Base-by-base conservation (phyloP, 2,113 vertebrate genomes). In the Chaetodon trifascialis region DNA sequence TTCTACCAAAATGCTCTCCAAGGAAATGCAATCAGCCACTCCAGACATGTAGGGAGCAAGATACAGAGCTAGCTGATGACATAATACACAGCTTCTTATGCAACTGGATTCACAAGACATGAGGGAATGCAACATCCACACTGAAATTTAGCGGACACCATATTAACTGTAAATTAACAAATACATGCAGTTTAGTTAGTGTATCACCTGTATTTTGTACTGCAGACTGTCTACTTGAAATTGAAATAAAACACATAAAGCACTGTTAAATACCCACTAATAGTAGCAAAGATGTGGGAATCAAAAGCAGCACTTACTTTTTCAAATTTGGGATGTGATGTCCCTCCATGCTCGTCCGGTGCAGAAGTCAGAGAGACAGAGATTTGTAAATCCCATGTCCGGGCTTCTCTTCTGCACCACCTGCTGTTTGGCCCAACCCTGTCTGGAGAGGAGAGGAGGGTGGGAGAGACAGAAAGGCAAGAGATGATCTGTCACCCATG, bases 381-480 rank as follows among this genome's bases (percentile, higher is more conserved):
- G 89, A 89, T 94, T 85, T 92, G 81, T 90, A 90, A 88, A 92
- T 92, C 93, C 89, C 89, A 86, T 74, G 79, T 92, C 86, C 79
- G 55, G 79, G 70, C 89, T 89, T 73, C 81, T 80, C 86, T 88
- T 90, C 82, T 90, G 88, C 90, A 89, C 94, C 94, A 95, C 94
- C 95, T 95, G 91, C 95, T 94, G 94, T 92, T 91, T 91, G 85
- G 83, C 91, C 91, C 86, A 92, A 66, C 92, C 91, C 88, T 91
- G 85, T 83, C 82, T 85, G 69, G 62, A 87, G 78, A 85, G 73
- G 80, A 84, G 87, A 82, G 83, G 82, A 85, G 86, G 82, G 76
- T 2, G 72, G 85, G 70, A 68, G 88, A 84, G 70, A 70, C 55
- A 70, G 77, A 34, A 30, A 88, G 60, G 63, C 80, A 64, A 63